Base-by-base conservation (phyloP, 2,113 vertebrate genomes). In the Eurystomus gularis region DNA sequence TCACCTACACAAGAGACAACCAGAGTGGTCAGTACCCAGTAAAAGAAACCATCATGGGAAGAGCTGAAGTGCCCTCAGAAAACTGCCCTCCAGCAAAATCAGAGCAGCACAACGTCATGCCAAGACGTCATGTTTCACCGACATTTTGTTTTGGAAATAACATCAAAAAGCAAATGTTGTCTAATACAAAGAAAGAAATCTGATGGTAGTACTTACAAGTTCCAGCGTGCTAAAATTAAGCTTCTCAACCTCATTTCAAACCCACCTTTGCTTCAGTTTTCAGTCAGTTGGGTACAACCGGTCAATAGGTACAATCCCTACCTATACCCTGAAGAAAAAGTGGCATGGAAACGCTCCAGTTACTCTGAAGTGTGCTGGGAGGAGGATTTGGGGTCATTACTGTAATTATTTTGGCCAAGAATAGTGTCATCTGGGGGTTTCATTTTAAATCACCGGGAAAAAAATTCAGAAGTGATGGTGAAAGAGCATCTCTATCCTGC, bases 121-220 rank as follows among this genome's bases (percentile, higher is more conserved):
- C 66, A 84, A 91, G 51, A 84, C 0, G 0, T 68, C 39, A 62
- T 44, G 49, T 71, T 88, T 75, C 80, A 58, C 88, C 83, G 77
- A 86, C 65, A 21, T 66, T 68, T 79, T 76, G 46, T 86, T 96
- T 96, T 80, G 81, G 70, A 93, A 87, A 87, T 57, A 79, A 64
- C 66, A 76, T 69, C 70, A 94, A 93, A 91, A 84, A 64, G 33
- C 48, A 70, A 71, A 21, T 29, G 40, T 28, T 89, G 28, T 29
- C 70, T 42, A 72, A 69, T 76, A 93, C 19, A 18, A 61, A 31
- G 15, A 89, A 82, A 69, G 44, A 40, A 72, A 78, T 60, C 35
- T 23, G 52, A 84, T 23, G 55, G 37, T 26, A n/a, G 16, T 76
- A 79, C 89, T 91, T 91, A 84, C 33, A 71, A 15, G 49, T 57